Evolutionary conservation across 2,888 invertebrate species (phyloP).

Genomic region (Coremacera marginata): DNA sequence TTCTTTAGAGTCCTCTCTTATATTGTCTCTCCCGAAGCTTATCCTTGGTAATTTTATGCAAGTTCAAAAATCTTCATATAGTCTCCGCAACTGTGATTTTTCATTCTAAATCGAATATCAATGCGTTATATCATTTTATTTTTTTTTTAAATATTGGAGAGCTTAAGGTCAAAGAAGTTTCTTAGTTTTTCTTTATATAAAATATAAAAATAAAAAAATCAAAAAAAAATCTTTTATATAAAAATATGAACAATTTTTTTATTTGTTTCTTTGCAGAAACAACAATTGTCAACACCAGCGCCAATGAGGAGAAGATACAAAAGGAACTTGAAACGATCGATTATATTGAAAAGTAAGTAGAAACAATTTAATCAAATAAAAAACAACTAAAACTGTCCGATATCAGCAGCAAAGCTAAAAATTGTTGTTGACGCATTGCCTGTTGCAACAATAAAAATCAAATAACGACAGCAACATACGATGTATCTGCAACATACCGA

Average conservation of each 20-base stretch:
- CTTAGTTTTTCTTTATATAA: too few relatives aligned
- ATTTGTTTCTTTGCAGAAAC: constrained; percentile 56
- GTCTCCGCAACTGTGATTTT: too few relatives aligned
- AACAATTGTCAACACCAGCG: constrained; percentile 56
- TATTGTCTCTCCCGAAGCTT: too few relatives aligned
- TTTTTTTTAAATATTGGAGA: too few relatives aligned
- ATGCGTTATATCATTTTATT: too few relatives aligned
- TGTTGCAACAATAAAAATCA: constrained; percentile 1
- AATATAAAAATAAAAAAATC: too few relatives aligned
- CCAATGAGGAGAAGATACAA: constrained; percentile 63
- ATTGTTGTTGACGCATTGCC: constrained; percentile 7
- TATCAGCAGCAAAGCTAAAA: not conserved
- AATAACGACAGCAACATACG: not conserved
- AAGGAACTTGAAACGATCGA: constrained; percentile 67
- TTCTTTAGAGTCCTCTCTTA: too few relatives aligned
- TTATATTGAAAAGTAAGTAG: constrained; percentile 67
- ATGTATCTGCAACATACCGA: not conserved
- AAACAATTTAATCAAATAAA: not conserved
- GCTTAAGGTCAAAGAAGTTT: too few relatives aligned
- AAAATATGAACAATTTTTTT: not conserved
- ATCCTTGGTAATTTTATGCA: too few relatives aligned
- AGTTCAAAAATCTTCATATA: too few relatives aligned
- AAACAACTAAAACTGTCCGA: not conserved
- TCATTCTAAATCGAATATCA: too few relatives aligned
- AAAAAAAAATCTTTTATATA: too few relatives aligned